Conservation (phyloP, 2,888 invertebrate species). For the Tridacna gigas region DNA sequence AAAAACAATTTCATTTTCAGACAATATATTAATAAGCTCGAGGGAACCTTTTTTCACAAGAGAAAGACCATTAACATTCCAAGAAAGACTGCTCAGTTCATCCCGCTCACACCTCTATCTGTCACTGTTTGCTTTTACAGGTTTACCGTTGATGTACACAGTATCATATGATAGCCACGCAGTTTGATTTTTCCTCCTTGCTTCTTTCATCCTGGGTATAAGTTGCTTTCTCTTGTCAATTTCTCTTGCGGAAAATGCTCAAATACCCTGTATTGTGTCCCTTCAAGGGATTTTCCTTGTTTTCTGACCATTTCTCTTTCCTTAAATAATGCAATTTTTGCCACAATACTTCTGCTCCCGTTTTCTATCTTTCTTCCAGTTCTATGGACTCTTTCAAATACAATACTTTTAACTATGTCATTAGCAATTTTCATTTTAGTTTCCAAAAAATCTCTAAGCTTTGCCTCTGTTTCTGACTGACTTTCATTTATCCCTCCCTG, state of each 20-base stretch:
- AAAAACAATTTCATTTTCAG: constrained; percentile 10
- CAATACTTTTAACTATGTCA: constrained; percentile 7
- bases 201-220: constrained; percentile 24
- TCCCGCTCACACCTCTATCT: constrained; percentile 18
- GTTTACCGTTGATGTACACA: constrained; percentile 24
- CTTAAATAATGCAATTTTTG: neutral
- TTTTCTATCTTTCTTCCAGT: constrained; percentile 14
- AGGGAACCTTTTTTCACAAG: neutral
- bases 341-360: constrained; percentile 13
- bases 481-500: constrained; percentile 17
- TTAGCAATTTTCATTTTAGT: constrained; percentile 20
- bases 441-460: constrained; percentile 1
- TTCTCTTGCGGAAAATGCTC: constrained; percentile 43
- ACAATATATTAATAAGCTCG: constrained; percentile 17
- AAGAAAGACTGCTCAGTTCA: constrained; percentile 32
- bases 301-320: constrained; percentile 39
- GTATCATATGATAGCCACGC: constrained; percentile 23
- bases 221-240: constrained; percentile 8
- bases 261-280: constrained; percentile 20
- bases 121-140: neutral
- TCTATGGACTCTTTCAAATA: constrained; percentile 38
- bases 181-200: neutral
- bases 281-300: constrained; percentile 9
- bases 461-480: neutral
- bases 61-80: constrained; percentile 36